Base-by-base conservation (phyloP, 2,888 invertebrate genomes). In the Exocentrus adspersus region DNA sequence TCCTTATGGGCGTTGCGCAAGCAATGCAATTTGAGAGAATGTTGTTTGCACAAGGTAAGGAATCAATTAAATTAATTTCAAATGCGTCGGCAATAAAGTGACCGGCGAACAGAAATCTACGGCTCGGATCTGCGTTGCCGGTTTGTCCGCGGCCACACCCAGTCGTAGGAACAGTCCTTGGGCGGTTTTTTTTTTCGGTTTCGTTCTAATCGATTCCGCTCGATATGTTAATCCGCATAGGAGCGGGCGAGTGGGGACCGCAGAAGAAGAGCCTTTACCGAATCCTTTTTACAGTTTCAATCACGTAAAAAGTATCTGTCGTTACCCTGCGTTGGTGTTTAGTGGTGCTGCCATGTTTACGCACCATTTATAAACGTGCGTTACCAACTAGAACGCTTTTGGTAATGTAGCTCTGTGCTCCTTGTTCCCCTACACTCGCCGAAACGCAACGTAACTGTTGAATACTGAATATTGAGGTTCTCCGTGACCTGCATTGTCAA, bases 191-290 rank as follows among this genome's bases (percentile, higher is more conserved):
- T 28, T 10, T 45, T 45, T 51, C 30, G 60, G 32, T 60, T 60
- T 60, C 32, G 60, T 60, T 60, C 60, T 21, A 51, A 30, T 30
- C 51, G 41, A 60, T 52, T 60, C 60, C 60, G 60, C 52, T 60
- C 60, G 60, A 60, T 52, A 60, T 60, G 60, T 52, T 60, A 60
- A 60, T 60, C 30, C 37, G n/a, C 28, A 10, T 19, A 7, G 32
- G 32, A 42, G 19, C 43, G 51, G 52, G 59, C 30, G 19, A 52
- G 43, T 43, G 43, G 51, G 51, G 43, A 24, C 30, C 28, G 10
- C 19, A 2, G 1, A 19, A 16, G 21, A 7, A 45, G 45, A 20
- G 5, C 16, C n/a, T n/a, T n/a, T n/a, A n/a, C n/a, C n/a, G n/a
- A n/a, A n/a, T n/a, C n/a, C n/a, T n/a, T n/a, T n/a, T n/a, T n/a